Base-by-base conservation (phyloP, 1,140 invertebrate species). In the Drosophila setifemur region DNA sequence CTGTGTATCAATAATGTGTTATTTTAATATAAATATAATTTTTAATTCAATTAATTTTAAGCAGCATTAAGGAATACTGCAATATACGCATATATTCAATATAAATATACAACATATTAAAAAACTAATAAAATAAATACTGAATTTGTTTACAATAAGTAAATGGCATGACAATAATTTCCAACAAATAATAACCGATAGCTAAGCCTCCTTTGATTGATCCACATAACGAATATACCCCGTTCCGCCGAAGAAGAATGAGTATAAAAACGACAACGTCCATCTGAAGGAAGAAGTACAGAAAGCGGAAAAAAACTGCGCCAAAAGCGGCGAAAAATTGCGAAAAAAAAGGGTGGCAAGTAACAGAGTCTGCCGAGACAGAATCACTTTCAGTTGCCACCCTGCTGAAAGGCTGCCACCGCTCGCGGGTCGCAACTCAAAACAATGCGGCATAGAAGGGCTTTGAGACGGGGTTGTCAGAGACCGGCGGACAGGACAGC, bases 311-410 rank as follows among this genome's bases (percentile, higher is more conserved):
- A 57, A 58, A 77, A 83, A 73, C 70, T 76, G 66, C 60, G 60
- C 61, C 73, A 72, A 76, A 82, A 77, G 73, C 71, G 54, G 53
- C 52, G 39, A 61, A 81, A 77, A 61, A 60, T 45, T 44, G 67
- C 31, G 43, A 78, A 60, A 55, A 68, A 61, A 79, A 85, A 78
- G 79, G 74, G 75, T 85, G 81, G 74, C 81, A 69, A 73, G 54
- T 47, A 70, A 72, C 39, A 71, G 54, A 66, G 74, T 57, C 57
- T 63, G 55, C 42, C 42, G 43, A 72, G 66, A 54, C 71, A 66
- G 55, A 72, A 67, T 63, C 58, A 78, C 70, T 73, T 70, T 69
- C 61, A 66, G 60, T 67, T 77, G 74, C 68, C 68, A 72, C 68
- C 68, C 68, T 53, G 68, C 37, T 71, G 67, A 76, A 77, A 53